Evolutionary conservation across 2,113 vertebrate species (phyloP).

Genomic region (Acrocephalus arundinaceus): DNA sequence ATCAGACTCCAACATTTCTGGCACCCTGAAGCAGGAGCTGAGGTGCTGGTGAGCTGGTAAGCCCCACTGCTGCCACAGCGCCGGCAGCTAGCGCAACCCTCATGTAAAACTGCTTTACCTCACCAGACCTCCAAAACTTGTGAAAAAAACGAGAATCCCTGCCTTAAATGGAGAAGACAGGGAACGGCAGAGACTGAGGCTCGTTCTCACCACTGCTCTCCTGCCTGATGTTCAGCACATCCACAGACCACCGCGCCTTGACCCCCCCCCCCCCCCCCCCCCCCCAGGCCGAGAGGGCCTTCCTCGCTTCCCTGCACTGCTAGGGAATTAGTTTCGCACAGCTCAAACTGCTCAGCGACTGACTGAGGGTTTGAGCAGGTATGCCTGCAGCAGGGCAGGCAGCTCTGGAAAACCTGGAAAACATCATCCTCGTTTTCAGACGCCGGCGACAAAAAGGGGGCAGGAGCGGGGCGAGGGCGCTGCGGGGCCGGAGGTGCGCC

Average conservation of each 20-base stretch:
- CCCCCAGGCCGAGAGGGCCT: not conserved
- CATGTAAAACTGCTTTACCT: not conserved
- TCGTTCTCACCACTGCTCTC: not conserved
- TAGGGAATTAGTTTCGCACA: not conserved
- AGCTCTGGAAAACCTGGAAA: not conserved
- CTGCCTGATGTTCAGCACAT: not conserved
- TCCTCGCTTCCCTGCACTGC: fast-evolving
- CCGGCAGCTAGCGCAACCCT: not conserved
- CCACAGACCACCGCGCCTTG: not conserved
- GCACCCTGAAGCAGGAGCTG: not conserved
- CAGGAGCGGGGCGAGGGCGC: not conserved
- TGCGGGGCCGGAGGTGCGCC: fast-evolving
- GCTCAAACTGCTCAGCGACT: not conserved
- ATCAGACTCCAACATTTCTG: not conserved
- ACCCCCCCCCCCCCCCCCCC: too few relatives aligned
- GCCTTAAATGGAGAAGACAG: not conserved
- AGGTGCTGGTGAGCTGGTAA: not conserved
- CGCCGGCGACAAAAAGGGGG: fast-evolving
- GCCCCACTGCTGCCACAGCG: not conserved
- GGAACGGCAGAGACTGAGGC: fast-evolving
- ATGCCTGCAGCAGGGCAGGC: not conserved
- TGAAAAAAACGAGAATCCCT: fast-evolving
- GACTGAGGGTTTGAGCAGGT: not conserved
- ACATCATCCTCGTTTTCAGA: fast-evolving
- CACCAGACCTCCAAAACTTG: not conserved